Evolutionary conservation across 2,888 invertebrate species (phyloP), one percentile per base, ranked within the genome.

Genomic region (Drosophila affinis): DNA sequence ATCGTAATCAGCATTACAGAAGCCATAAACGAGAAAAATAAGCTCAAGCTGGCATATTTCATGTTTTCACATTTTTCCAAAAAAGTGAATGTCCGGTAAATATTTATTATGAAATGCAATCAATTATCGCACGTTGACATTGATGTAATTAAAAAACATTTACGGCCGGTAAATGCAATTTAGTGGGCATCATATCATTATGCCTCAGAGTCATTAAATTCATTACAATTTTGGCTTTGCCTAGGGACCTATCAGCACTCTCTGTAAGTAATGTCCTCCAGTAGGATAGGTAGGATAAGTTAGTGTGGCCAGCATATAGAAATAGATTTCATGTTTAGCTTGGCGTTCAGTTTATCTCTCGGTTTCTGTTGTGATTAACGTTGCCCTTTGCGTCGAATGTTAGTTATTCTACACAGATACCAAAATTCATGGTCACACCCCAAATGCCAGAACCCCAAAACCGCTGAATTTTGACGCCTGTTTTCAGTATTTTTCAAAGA

Each of bases 111-210:
- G 65, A 65, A 61, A 65, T 52, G 81, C 72, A 60, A 67, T 69
- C 64, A 79, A 64, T n/a, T 18, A 49, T 27, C 52, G 49, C 64
- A 54, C 47, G 24, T 60, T 73, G 76, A 72, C 81, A 78, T 83
- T 78, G 84, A 78, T 81, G 84, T 77, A 86, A 82, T 82, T 86
- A 82, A 75, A 78, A 78, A 72, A 79, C 71, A 84, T 82, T 82
- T 87, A 84, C 76, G 75, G 57, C 81, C 84, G 77, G 81, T 87
- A 77, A 78, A 77, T 70, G 79, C 44, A 77, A 87, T 82, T 82
- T 78, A 55, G 71, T 78, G 57, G 65, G 59, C 67, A 82, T 83
- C 78, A 70, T 81, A 78, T 79, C 62, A 63, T 74, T 72, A 72
- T 63, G 72, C 75, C 60, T 53, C 60, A 64, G 65, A 73, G 76